Evolutionary conservation across 1,140 invertebrate species (phyloP).

Genomic region (Drosophila santomea): DNA sequence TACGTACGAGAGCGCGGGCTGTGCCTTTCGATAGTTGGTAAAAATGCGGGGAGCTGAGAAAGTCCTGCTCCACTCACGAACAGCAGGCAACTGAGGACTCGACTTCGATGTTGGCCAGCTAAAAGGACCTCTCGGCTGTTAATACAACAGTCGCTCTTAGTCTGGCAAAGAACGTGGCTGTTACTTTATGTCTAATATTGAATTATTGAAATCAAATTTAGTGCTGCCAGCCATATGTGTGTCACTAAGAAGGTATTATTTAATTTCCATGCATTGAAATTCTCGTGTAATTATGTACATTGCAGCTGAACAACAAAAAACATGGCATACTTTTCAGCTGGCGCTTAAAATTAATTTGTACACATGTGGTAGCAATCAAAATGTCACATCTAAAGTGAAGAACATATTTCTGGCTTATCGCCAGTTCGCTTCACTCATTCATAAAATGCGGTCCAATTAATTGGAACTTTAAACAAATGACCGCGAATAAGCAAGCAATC

Average conservation of each 20-base stretch:
- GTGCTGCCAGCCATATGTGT: constrained; percentile 18
- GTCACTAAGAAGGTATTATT: constrained; percentile 14
- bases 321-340: constrained; percentile 39
- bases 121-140: constrained; percentile 35
- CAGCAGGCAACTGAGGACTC: constrained; percentile 54
- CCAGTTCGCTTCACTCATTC: constrained; percentile 17
- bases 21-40: constrained; percentile 5
- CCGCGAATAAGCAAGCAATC: constrained; percentile 38
- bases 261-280: constrained; percentile 11
- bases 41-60: constrained; percentile 2
- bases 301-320: constrained; percentile 6
- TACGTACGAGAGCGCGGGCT: constrained; percentile 52
- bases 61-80: constrained; percentile 36
- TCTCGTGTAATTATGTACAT: constrained; percentile 24
- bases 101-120: constrained; percentile 29
- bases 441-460: constrained; percentile 53
- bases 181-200: constrained; percentile 24
- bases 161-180: constrained; percentile 21
- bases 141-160: constrained; percentile 32
- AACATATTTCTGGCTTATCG: constrained; percentile 54
- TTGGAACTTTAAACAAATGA: constrained; percentile 56
- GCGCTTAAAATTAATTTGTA: not conserved
- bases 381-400: constrained; percentile 24
- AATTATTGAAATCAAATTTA: constrained; percentile 50
- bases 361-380: constrained; percentile 24